Percentiles rank a stretch among this genome's conserved stretches.
phyloP scores from a whole-genome alignment of 2,797 vertebrate genomes.

The Benthosema pterotum region DNA sequence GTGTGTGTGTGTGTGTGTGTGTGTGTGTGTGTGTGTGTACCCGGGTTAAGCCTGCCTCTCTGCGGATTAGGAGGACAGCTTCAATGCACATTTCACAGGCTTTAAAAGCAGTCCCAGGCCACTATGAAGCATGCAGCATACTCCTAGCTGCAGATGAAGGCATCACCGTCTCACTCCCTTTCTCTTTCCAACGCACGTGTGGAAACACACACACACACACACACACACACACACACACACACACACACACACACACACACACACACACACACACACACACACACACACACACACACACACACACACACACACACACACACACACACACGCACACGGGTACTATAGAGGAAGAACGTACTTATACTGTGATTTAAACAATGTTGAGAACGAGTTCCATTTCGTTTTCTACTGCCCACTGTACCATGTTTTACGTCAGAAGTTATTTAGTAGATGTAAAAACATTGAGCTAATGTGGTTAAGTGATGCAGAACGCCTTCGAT shows the following conservation, averaged over 20 bases:
- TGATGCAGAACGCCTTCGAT: no score
- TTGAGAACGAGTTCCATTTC: no score
- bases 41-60: conserved; percentile 74
- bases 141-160: conserved; percentile 24
- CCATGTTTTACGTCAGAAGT: no score
- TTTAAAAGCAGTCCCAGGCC: conserved; percentile 57
- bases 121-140: conserved; percentile 32
- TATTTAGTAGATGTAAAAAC: no score
- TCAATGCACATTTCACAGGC: conserved; percentile 66
- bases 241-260: not conserved
- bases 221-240: conserved; percentile 28
- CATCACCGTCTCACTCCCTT: not conserved
- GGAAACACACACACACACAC: conserved; percentile 26
- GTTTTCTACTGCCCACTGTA: no score
- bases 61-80: conserved; percentile 74
- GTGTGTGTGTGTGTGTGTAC: no score
- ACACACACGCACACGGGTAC: conserved; percentile 5
- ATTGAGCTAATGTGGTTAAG: no score
- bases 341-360: no score
- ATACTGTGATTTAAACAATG: no score
- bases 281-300: conserved; percentile 23
- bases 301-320: conserved; percentile 1
- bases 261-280: conserved; percentile 22
- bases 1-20: conserved; percentile 49
- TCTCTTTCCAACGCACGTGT: conserved; percentile 15